phyloP scores from a whole-genome alignment of 2,797 vertebrate species.

The Alexandromys oeconomus region DNA sequence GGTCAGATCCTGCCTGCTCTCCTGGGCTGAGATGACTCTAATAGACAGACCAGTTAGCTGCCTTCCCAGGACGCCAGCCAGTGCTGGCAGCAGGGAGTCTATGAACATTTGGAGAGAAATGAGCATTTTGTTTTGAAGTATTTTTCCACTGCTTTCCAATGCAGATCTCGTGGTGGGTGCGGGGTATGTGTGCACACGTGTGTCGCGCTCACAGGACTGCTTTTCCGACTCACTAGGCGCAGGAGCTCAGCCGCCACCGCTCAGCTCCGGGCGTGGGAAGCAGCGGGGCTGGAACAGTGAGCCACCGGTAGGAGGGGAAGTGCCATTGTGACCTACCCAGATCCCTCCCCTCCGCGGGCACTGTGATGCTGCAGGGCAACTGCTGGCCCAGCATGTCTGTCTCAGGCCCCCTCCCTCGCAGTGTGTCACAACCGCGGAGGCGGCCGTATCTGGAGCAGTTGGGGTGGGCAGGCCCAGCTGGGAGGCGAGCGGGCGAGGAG shows the following conservation, averaged over 20 bases:
- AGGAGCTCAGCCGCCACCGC: not conserved
- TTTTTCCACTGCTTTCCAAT: not conserved
- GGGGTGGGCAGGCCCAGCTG: conserved; percentile 67
- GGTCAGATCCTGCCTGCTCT: not conserved
- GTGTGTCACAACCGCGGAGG: conserved; percentile 71
- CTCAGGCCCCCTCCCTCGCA: conserved; percentile 61
- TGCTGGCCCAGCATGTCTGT: conserved; percentile 76
- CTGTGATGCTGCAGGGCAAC: conserved; percentile 81
- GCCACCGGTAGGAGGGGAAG: not conserved
- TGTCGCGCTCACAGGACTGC: not conserved
- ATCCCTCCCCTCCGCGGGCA: conserved; percentile 14
- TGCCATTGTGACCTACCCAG: conserved; percentile 80
- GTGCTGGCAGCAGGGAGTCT: not conserved
- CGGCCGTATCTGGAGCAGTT: conserved; percentile 75
- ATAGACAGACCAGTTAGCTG: not conserved
- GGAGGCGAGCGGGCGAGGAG: conserved; percentile 22
- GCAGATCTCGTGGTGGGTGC: fast-evolving
- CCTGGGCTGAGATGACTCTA: not conserved
- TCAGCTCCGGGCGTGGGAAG: fast-evolving
- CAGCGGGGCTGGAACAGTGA: not conserved
- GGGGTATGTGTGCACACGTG: not conserved
- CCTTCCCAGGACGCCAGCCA: not conserved
- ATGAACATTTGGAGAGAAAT: not conserved
- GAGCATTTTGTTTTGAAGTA: not conserved
- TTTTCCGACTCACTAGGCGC: not conserved